These are phyloP conservation scores for Hyposmocoma kahamanoa DNA, from an alignment of 1,140 invertebrate species.

Conservation along the genomic window DNA sequence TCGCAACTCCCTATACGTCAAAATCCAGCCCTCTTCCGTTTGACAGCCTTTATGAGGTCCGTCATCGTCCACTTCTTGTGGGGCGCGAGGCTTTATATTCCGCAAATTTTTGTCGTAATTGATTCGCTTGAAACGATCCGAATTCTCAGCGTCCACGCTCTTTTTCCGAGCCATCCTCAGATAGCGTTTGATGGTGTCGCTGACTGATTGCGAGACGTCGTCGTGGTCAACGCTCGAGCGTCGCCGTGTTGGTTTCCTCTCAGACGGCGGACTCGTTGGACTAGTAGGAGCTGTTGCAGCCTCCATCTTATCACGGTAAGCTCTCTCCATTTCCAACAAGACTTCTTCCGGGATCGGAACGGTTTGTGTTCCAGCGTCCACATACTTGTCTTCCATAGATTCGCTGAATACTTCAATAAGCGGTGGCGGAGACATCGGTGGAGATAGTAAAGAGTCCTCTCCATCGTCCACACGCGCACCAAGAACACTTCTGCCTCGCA, in stretches of 20 bases:
- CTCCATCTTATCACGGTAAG: conserved; percentile 50
- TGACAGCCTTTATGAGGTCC: conserved; percentile 82
- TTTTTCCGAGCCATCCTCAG: conserved; percentile 89
- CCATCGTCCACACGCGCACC: conserved; percentile 47
- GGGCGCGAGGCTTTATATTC: conserved; percentile 87
- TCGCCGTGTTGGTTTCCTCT: conserved; percentile 69
- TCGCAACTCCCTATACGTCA: conserved; percentile 58
- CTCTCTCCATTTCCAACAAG: conserved; percentile 65
- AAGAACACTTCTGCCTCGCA: conserved; percentile 49
- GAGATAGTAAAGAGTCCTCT: conserved; percentile 49
- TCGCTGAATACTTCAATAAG: conserved; percentile 79
- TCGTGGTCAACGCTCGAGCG: conserved; percentile 86
- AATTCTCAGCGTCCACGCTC: conserved; percentile 85
- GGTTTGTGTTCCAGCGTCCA: conserved; percentile 77
- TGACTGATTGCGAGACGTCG: conserved; percentile 88
- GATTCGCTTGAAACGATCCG: conserved; percentile 88
- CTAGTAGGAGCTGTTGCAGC: conserved; percentile 45
- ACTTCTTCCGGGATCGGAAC: conserved; percentile 74
- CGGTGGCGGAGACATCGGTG: conserved; percentile 76
- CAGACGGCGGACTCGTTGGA: conserved; percentile 46
- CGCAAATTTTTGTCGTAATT: conserved; percentile 90
- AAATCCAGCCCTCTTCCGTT: conserved; percentile 83
- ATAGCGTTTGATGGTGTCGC: conserved; percentile 89
- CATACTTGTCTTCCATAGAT: conserved; percentile 68
- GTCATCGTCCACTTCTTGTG: conserved; percentile 82